A percentile compares a stretch with the other conserved stretches of the same genome.
These are phyloP conservation scores for Chymomyza amoena DNA, from an alignment of 2,888 invertebrate genomes.

Conservation along the genomic window DNA sequence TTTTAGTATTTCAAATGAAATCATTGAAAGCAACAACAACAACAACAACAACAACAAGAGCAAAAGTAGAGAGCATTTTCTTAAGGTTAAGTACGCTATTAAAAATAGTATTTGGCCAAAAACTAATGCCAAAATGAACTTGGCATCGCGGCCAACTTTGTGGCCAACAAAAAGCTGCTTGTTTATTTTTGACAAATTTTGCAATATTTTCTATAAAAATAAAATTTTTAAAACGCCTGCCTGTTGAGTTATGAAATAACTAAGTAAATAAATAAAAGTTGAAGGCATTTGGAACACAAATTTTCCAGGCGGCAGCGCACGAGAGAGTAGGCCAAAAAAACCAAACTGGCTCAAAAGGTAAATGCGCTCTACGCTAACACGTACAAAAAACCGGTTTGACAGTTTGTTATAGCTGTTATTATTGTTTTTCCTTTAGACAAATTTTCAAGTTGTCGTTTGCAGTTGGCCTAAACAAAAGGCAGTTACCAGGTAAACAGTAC, in stretches of 20 bases:
- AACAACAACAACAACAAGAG: too few relatives aligned
- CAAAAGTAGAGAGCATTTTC: constrained; percentile 24
- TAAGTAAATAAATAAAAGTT: not conserved
- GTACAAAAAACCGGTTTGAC: constrained; percentile 3
- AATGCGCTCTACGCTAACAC: not conserved
- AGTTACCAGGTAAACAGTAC: constrained; percentile 27
- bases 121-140: constrained; percentile 52
- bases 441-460: constrained; percentile 10
- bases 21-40: not conserved
- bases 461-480: constrained; percentile 16
- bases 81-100: constrained; percentile 64
- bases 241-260: constrained; percentile 13
- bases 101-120: constrained; percentile 4
- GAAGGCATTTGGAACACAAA: not conserved
- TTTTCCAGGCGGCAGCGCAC: not conserved
- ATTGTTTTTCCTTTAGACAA: constrained; percentile 15
- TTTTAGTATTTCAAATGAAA: not conserved
- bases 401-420: not conserved
- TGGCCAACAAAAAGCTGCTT: not conserved
- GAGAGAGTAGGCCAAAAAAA: not conserved
- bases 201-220: constrained; percentile 40
- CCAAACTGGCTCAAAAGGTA: not conserved
- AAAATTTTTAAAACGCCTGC: constrained; percentile 17
- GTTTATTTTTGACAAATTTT: constrained; percentile 56
- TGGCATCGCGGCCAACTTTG: constrained; percentile 56